Evolutionary conservation across 2,888 invertebrate species (phyloP).

Genomic region (Callyntrura guangdongensis): DNA sequence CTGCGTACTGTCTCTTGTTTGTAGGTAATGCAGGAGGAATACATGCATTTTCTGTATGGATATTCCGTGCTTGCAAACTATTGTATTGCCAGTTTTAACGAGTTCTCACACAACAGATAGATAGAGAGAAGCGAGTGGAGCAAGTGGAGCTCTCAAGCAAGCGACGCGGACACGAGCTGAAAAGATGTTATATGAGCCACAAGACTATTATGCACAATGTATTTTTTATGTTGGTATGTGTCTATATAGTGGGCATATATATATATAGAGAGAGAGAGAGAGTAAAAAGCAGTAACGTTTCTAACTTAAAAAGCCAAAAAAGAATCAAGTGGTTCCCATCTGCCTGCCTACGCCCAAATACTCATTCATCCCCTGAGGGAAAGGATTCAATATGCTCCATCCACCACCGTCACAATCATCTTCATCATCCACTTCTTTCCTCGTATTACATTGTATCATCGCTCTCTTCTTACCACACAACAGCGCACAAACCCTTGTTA

Average conservation of each 20-base stretch:
- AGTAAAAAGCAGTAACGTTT: slow-evolving; percentile 20
- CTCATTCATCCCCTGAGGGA: slow-evolving; percentile 78
- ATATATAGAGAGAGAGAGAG: slow-evolving; percentile 1
- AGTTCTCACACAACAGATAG: slow-evolving; percentile 50
- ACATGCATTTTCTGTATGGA: not conserved
- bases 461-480: slow-evolving; percentile 33
- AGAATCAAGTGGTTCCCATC: slow-evolving; percentile 77
- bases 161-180: slow-evolving; percentile 6
- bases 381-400: slow-evolving; percentile 76
- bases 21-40: slow-evolving; percentile 14
- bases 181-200: slow-evolving; percentile 21
- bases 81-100: slow-evolving; percentile 63
- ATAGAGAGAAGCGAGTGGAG: too few species aligned
- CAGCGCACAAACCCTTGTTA: slow-evolving; percentile 6
- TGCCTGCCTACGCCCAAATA: slow-evolving; percentile 79
- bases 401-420: slow-evolving; percentile 40
- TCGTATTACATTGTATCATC: slow-evolving; percentile 35
- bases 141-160: not conserved
- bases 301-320: slow-evolving; percentile 52
- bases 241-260: not conserved
- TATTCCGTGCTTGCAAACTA: slow-evolving; percentile 49
- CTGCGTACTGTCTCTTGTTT: not conserved
- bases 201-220: not conserved
- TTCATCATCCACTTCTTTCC: slow-evolving; percentile 34
- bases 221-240: not conserved